Evolutionary conservation across 2,113 vertebrate genomes (phyloP).

Genomic region (Catharus bicknelli): DNA sequence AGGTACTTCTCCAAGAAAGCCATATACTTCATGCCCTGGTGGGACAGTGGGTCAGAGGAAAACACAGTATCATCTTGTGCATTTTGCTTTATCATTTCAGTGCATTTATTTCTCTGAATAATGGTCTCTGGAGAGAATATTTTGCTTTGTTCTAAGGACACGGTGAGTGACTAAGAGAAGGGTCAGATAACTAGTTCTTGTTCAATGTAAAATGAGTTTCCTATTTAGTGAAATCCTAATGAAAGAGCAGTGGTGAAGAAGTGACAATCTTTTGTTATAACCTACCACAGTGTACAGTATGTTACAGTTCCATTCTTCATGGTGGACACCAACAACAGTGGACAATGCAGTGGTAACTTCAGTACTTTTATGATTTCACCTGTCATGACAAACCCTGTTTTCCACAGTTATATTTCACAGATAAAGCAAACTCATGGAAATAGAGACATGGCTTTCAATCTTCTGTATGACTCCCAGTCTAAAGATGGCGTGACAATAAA

Average conservation of each 20-base stretch:
- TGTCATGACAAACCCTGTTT: background rate
- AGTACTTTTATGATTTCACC: background rate
- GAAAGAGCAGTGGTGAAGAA: background rate
- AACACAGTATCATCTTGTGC: background rate
- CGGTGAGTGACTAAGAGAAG: background rate
- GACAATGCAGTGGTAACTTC: background rate
- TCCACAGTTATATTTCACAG: background rate
- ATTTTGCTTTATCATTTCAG: background rate
- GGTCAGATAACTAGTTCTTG: background rate
- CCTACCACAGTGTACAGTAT: background rate
- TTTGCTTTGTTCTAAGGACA: background rate
- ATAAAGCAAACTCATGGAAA: background rate
- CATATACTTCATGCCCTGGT: background rate
- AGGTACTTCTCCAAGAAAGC: background rate
- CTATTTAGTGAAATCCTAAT: background rate
- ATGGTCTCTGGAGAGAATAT: background rate
- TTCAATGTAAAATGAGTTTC: background rate
- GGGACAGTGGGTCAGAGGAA: background rate
- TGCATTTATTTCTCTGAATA: background rate
- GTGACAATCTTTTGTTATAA: background rate
- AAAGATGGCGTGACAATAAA: background rate
- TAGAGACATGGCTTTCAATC: background rate
- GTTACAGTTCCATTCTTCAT: background rate
- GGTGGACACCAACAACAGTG: background rate
- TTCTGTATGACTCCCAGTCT: background rate